These are phyloP conservation scores for Hemitrygon akajei DNA, from an alignment of 2,797 vertebrate species.

Conservation along the genomic window DNA sequence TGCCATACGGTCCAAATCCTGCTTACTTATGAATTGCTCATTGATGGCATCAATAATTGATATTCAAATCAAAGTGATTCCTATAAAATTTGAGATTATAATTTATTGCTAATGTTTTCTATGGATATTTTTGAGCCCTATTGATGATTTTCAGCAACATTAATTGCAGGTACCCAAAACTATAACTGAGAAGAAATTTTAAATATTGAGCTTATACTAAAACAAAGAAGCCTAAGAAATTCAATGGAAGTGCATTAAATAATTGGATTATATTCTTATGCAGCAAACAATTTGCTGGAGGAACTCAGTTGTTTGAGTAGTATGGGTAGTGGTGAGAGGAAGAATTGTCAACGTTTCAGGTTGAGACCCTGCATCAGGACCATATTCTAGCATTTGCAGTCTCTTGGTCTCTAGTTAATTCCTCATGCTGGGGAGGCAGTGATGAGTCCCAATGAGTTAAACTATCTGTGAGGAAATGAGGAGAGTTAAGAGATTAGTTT, in stretches of 20 bases:
- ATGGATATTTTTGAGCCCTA: neutral
- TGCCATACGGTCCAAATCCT: neutral
- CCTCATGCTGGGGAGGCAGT: neutral
- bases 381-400: too few relatives aligned
- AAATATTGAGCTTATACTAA: neutral
- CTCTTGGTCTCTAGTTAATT: neutral
- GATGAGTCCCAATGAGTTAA: neutral
- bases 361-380: too few relatives aligned
- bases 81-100: neutral
- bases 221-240: neutral
- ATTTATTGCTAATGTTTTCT: neutral
- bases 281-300: too few relatives aligned
- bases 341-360: too few relatives aligned
- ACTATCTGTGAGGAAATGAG: neutral
- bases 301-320: too few relatives aligned
- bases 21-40: neutral
- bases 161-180: neutral
- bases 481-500: neutral
- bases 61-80: neutral
- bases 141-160: neutral
- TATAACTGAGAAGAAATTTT: neutral
- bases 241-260: neutral
- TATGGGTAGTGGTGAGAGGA: too few relatives aligned
- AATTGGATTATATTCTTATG: neutral
- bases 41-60: neutral